These are phyloP conservation scores for Exaiptasia diaphana DNA, from an alignment of 64 coral and sea anemone genomes.

Conservation along the genomic window DNA sequence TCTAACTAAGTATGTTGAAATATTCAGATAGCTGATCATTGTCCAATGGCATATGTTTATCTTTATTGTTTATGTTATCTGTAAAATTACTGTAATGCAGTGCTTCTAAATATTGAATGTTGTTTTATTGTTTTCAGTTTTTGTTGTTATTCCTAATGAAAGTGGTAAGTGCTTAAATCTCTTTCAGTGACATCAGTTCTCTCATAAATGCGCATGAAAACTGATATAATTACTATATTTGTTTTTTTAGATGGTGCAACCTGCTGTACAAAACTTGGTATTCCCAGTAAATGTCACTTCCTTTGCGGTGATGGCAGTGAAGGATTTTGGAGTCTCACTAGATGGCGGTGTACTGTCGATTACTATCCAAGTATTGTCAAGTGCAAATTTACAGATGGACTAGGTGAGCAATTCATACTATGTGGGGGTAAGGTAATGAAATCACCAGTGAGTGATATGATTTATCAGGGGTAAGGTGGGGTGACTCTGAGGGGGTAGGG, in stretches of 20 bases:
- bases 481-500: no score
- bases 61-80: background rate
- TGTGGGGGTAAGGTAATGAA: background rate
- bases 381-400: conserved; percentile 69
- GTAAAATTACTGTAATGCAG: background rate
- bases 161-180: background rate
- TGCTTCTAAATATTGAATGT: background rate
- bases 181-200: no score
- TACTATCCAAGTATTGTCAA: conserved; percentile 65
- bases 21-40: no score
- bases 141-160: background rate
- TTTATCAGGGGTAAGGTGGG: background rate
- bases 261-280: conserved; percentile 49
- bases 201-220: no score
- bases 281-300: conserved; percentile 75
- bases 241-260: conserved; percentile 30
- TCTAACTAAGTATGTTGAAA: no score
- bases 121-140: background rate
- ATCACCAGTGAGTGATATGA: background rate
- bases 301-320: conserved; percentile 61
- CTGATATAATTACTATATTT: background rate
- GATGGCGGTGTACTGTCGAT: conserved; percentile 58
- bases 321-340: conserved; percentile 40
- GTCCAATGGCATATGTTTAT: no score
- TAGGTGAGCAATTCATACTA: conserved; percentile 22